phyloP scores from a whole-genome alignment of 2,888 invertebrate genomes.

The Heteropelma amictum region DNA sequence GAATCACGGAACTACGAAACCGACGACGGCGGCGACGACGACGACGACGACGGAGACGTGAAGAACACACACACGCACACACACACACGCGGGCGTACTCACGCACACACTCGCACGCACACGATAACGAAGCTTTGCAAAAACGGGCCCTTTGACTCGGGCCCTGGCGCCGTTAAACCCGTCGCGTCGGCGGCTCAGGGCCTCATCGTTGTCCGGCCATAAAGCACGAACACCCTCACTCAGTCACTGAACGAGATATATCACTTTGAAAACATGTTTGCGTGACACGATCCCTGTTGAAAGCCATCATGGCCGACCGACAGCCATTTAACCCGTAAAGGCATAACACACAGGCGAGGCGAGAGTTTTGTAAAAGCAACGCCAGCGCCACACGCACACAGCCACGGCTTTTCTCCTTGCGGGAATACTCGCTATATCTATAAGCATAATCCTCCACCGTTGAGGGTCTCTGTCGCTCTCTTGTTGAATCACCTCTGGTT shows the following conservation, averaged over 20 bases:
- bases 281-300: constrained; percentile 76
- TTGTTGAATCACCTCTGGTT: too few relatives aligned
- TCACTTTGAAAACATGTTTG: constrained; percentile 77
- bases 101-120: constrained; percentile 29
- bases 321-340: constrained; percentile 73
- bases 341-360: constrained; percentile 46
- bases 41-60: constrained; percentile 16
- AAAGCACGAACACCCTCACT: constrained; percentile 74
- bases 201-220: constrained; percentile 75
- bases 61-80: constrained; percentile 12
- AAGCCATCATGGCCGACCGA: constrained; percentile 78
- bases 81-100: constrained; percentile 24
- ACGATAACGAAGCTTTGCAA: constrained; percentile 53
- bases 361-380: constrained; percentile 36
- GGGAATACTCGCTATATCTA: neutral
- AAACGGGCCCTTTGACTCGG: constrained; percentile 69
- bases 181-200: constrained; percentile 74
- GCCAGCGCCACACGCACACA: constrained; percentile 38
- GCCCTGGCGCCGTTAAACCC: constrained; percentile 75
- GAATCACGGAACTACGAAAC: constrained; percentile 38
- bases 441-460: neutral
- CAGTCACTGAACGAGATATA: constrained; percentile 74
- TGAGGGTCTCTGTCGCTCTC: too few relatives aligned
- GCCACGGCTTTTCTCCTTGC: neutral
- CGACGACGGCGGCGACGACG: constrained; percentile 31